Conservation (phyloP, 2,113 vertebrate species). For the Petromus typicus region DNA sequence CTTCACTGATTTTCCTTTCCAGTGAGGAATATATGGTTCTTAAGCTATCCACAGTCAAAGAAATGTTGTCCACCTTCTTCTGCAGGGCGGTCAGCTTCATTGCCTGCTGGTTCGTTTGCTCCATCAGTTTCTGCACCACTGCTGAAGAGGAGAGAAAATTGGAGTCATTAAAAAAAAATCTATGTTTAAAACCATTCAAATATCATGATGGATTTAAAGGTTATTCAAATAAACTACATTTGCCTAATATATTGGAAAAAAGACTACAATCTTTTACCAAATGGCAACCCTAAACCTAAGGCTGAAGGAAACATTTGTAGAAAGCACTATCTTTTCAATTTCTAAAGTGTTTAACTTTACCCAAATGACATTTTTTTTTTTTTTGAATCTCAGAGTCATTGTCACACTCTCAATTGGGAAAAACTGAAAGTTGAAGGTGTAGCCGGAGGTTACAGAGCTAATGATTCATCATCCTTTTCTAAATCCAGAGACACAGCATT, state of each 20-base stretch:
- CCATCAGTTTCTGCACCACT: conserved; percentile 83
- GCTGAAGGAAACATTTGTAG: not conserved
- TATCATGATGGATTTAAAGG: not conserved
- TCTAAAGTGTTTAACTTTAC: conserved; percentile 17
- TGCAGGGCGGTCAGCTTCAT: conserved; percentile 85
- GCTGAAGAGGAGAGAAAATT: conserved; percentile 72
- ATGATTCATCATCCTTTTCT: not conserved
- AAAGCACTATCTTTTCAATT: not conserved
- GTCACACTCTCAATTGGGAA: not conserved
- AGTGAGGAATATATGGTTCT: conserved; percentile 84
- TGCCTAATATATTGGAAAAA: conserved; percentile 2
- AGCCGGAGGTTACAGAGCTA: not conserved
- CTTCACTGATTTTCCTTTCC: conserved; percentile 88
- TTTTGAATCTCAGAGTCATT: not conserved
- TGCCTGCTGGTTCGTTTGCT: conserved; percentile 87
- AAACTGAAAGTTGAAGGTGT: not conserved
- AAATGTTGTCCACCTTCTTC: conserved; percentile 86
- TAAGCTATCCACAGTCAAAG: conserved; percentile 80
- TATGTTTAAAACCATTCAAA: not conserved
- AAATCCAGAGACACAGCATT: not conserved
- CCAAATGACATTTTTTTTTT: not conserved
- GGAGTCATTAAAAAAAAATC: not conserved
- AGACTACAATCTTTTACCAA: not conserved
- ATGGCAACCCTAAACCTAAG: not conserved
- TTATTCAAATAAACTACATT: not conserved